These are phyloP conservation scores for Apis cerana DNA, from an alignment of 1,140 invertebrate genomes.

Conservation along the genomic window DNA sequence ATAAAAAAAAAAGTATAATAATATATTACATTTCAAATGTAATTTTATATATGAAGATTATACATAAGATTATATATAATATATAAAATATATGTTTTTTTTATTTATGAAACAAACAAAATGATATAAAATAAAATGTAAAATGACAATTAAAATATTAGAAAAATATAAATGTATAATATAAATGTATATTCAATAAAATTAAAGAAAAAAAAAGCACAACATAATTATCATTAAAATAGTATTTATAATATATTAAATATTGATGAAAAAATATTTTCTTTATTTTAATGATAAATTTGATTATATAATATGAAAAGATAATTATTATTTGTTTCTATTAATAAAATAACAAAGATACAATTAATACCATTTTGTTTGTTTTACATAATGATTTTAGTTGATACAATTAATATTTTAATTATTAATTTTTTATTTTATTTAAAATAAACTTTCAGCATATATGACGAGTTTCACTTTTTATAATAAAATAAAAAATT, in stretches of 20 bases:
- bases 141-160: not conserved
- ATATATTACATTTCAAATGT: not conserved
- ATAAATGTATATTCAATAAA: not conserved
- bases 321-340: not conserved
- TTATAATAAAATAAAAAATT: not conserved
- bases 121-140: not conserved
- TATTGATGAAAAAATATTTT: not conserved
- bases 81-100: not conserved
- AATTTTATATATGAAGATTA: not conserved
- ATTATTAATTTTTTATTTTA: slow-evolving; percentile 13
- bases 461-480: slow-evolving; percentile 16
- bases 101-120: not conserved
- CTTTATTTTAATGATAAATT: not conserved
- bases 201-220: not conserved
- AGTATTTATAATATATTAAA: not conserved
- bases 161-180: too few relatives aligned
- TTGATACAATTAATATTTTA: slow-evolving; percentile 3
- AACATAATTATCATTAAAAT: not conserved
- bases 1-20: not conserved
- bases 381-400: not conserved
- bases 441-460: slow-evolving; percentile 25
- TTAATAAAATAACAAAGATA: not conserved
- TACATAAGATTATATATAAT: not conserved
- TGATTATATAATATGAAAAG: not conserved
- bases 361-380: slow-evolving; percentile 5